Base-by-base conservation (phyloP, 2,113 vertebrate species). In the Sciurus niger region DNA sequence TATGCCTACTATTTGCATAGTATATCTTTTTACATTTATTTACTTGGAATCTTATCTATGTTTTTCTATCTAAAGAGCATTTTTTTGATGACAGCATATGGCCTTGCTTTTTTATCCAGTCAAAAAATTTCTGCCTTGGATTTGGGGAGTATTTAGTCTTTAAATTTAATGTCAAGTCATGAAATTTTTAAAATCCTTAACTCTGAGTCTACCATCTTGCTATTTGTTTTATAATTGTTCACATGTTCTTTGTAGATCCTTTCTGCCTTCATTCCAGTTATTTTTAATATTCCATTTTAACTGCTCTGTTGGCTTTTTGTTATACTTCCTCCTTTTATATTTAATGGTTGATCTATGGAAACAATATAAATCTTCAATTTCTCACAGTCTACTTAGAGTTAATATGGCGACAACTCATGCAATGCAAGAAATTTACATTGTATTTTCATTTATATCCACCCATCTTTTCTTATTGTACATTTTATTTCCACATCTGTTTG, bases 131-230 rank as follows among this genome's bases (percentile, higher is more conserved):
- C 55, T 80, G 24, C 34, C 72, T 51, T 96, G 70, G 40, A 74
- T 51, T 79, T 92, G n/a, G 84, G 48, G 37, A 89, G 24, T 74
- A 34, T 78, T 78, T 20, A 28, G 63, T 68, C 40, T 43, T 79
- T 74, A 90, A 80, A 68, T 74, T 60, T 93, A 92, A 84, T 73
- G 28, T 46, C 51, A 82, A 94, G 14, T 74, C n/a, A 68, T 86
- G 53, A 34, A 72, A 65, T 89, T 89, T 82, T 48, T 70, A 48
- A 63, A 84, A 51, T 34, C 4, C 8, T 79, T 37, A 87, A 40
- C 40, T 85, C 28, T 10, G 37, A n/a, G 43, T 65, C 80, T 85
- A 12, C 46, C 34, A 30, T 90, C 85, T 86, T 92, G 37, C 40
- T 74, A 34, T 77, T 77, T 77, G 79, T 24, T 88, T 95, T 82